Percentiles rank a stretch among this genome's conserved stretches.
phyloP scores from a whole-genome alignment of 2,113 vertebrate genomes.

The Phylloscopus trochiloides region DNA sequence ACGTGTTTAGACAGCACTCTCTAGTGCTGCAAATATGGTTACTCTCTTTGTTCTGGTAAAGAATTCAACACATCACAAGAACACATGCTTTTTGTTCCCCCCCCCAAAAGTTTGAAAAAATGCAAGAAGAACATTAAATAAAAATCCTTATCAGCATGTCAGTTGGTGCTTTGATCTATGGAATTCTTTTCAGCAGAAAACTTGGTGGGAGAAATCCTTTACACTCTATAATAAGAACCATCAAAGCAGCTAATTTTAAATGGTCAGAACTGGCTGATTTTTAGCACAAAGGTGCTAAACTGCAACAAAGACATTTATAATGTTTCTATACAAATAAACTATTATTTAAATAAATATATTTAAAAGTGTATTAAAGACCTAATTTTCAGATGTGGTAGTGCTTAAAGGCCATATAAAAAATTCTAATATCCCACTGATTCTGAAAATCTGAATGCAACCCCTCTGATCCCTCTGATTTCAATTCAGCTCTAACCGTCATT shows the following conservation, averaged over 20 bases:
- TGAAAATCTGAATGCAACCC: background rate
- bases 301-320: background rate
- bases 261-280: background rate
- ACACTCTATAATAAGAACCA: background rate
- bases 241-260: constrained; percentile 2
- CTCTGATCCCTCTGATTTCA: background rate
- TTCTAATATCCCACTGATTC: background rate
- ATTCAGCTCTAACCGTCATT: background rate
- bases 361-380: background rate
- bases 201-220: background rate
- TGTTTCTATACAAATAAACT: background rate
- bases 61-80: background rate
- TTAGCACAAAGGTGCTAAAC: background rate
- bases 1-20: background rate
- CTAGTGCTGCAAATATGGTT: background rate
- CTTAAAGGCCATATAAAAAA: background rate
- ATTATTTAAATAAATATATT: background rate
- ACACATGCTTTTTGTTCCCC: background rate
- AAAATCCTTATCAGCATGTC: background rate
- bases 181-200: constrained; percentile 5
- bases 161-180: background rate
- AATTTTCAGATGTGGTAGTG: background rate
- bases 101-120: background rate
- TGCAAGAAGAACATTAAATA: background rate
- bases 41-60: background rate